A percentile compares a stretch with the other conserved stretches of the same genome.
phyloP scores from a whole-genome alignment of 2,797 vertebrate genomes.

The Nannoperca obscura region DNA sequence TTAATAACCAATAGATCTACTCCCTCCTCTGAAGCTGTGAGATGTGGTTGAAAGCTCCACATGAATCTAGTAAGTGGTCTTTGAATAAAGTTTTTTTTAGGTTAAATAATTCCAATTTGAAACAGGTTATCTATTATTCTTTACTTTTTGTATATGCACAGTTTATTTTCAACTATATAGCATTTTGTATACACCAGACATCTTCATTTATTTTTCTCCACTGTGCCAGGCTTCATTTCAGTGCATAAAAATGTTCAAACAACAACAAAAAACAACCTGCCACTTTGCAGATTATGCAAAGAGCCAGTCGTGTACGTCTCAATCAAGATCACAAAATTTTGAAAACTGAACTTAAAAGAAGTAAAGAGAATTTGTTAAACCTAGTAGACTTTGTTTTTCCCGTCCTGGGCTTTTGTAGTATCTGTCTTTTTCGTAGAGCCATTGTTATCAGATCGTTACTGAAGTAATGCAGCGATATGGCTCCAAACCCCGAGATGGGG shows the following conservation, averaged over 20 bases:
- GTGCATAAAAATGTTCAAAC: neutral
- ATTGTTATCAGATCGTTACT: constrained; percentile 1
- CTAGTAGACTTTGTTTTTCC: neutral
- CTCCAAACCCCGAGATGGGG: neutral
- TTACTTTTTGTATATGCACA: neutral
- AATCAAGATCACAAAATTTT: neutral
- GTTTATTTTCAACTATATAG: neutral
- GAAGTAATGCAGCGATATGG: neutral
- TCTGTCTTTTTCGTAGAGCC: neutral
- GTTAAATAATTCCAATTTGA: neutral
- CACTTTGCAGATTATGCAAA: neutral
- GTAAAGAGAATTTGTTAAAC: neutral
- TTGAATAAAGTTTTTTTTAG: too few species aligned
- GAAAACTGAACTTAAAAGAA: neutral
- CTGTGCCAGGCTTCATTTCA: neutral
- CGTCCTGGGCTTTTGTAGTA: neutral
- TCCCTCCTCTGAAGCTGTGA: neutral
- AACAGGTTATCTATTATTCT: neutral
- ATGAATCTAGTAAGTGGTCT: neutral
- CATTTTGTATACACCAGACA: neutral
- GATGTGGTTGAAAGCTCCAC: neutral
- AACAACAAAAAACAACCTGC: neutral
- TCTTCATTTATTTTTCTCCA: neutral
- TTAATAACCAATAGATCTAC: too few species aligned
- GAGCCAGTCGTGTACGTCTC: neutral